These are phyloP conservation scores for Orthonyx spaldingii DNA, from an alignment of 2,113 vertebrate species.

Conservation along the genomic window DNA sequence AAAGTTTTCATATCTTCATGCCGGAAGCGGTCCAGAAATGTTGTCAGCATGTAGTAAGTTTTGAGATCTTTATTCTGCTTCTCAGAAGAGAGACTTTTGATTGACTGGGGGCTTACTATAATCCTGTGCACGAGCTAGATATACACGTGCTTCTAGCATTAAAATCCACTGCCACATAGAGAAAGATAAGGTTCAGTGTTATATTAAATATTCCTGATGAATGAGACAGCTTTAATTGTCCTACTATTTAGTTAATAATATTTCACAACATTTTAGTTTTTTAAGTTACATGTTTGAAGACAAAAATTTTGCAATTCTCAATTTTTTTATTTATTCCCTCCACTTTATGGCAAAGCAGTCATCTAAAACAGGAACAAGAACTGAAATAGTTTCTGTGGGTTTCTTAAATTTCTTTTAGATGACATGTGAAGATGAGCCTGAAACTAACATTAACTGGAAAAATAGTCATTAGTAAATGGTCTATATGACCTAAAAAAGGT, in stretches of 20 bases:
- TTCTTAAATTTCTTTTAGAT: neutral
- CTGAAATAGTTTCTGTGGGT: neutral
- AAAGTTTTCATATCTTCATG: neutral
- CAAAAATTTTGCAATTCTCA: accelerated
- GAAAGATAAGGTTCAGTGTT: neutral
- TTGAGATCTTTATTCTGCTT: neutral
- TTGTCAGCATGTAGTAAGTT: neutral
- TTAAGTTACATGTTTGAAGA: neutral
- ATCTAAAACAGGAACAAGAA: neutral
- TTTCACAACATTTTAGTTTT: neutral
- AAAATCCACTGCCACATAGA: neutral
- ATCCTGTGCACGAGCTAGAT: neutral
- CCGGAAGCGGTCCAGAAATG: neutral
- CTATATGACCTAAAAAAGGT: neutral
- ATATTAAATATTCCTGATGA: neutral
- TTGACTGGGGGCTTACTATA: neutral
- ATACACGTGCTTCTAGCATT: neutral
- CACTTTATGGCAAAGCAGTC: neutral
- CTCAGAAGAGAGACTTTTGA: neutral
- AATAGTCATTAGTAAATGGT: neutral
- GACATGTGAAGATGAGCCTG: neutral
- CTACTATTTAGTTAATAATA: neutral
- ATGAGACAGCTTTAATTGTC: neutral
- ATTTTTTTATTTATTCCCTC: neutral
- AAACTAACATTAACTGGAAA: neutral